Percentiles rank a stretch among this genome's conserved stretches.
These are phyloP conservation scores for Dynastes maya DNA, from an alignment of 2,888 invertebrate species.

Conservation along the genomic window DNA sequence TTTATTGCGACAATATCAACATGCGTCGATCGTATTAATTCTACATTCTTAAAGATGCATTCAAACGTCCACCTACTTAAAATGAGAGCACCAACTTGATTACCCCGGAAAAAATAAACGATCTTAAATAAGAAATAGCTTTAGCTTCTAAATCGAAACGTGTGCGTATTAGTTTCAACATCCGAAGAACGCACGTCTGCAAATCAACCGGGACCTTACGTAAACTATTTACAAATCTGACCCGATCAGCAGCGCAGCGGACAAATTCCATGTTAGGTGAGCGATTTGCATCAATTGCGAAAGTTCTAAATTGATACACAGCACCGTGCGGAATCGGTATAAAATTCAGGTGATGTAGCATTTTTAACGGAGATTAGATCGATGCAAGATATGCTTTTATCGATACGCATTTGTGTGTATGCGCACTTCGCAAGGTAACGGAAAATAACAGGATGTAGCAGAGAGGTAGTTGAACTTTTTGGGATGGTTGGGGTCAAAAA, in stretches of 20 bases:
- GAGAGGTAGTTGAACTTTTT: conserved; percentile 17
- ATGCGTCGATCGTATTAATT: no score
- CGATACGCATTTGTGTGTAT: background rate
- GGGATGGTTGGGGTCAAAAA: background rate
- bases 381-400: conserved; percentile 41
- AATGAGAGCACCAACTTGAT: no score
- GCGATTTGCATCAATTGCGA: conserved; percentile 46
- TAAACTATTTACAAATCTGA: conserved; percentile 56
- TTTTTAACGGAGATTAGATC: conserved; percentile 43
- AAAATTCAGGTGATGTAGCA: conserved; percentile 42
- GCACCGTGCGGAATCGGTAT: conserved; percentile 41
- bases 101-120: no score
- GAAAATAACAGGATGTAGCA: conserved; percentile 4
- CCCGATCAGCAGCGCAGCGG: conserved; percentile 55
- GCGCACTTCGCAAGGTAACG: conserved; percentile 15
- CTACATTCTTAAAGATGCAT: no score
- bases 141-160: conserved; percentile 28
- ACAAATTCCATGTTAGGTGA: conserved; percentile 55
- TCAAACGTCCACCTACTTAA: background rate
- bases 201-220: conserved; percentile 56
- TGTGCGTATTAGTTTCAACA: conserved; percentile 59
- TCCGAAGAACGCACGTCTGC: conserved; percentile 59
- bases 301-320: conserved; percentile 44
- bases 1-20: no score
- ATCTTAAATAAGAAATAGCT: background rate